Conservation (phyloP, 1,140 invertebrate species). For the Trichonephila inaurata region DNA sequence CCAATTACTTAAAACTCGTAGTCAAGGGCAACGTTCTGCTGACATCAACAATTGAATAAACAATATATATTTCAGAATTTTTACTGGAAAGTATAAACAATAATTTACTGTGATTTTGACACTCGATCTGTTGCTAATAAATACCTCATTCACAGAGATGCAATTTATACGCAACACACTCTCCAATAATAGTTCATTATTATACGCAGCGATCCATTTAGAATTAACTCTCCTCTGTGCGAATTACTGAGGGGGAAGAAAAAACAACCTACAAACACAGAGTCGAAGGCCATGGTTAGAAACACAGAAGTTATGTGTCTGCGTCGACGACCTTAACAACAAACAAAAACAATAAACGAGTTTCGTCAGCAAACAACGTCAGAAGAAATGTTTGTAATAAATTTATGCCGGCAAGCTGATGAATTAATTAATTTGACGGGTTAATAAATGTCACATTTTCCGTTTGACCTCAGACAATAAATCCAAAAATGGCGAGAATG, state of each 20-base stretch:
- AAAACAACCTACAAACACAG: not conserved
- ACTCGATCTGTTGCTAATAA: too few relatives aligned
- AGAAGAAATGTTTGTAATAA: not conserved
- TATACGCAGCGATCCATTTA: not conserved
- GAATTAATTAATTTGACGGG: not conserved
- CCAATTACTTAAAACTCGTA: too few relatives aligned
- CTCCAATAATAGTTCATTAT: not conserved
- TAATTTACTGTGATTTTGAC: too few relatives aligned
- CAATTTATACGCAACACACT: not conserved
- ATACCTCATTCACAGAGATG: not conserved
- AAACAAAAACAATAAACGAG: not conserved
- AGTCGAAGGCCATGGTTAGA: not conserved
- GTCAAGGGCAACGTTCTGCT: too few relatives aligned
- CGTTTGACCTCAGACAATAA: constrained; percentile 3
- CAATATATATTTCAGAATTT: too few relatives aligned
- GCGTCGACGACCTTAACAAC: not conserved
- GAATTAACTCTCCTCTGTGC: not conserved
- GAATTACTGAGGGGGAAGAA: not conserved
- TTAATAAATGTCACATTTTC: not conserved
- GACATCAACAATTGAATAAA: too few relatives aligned
- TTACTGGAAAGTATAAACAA: too few relatives aligned
- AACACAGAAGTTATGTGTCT: not conserved
- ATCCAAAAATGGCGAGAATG: not conserved
- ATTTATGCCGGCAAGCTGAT: not conserved
- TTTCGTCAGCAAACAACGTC: constrained; percentile 1